Percentiles rank a stretch among this genome's conserved stretches.
phyloP scores from a whole-genome alignment of 2,113 vertebrate genomes.

The Patagioenas fasciata region DNA sequence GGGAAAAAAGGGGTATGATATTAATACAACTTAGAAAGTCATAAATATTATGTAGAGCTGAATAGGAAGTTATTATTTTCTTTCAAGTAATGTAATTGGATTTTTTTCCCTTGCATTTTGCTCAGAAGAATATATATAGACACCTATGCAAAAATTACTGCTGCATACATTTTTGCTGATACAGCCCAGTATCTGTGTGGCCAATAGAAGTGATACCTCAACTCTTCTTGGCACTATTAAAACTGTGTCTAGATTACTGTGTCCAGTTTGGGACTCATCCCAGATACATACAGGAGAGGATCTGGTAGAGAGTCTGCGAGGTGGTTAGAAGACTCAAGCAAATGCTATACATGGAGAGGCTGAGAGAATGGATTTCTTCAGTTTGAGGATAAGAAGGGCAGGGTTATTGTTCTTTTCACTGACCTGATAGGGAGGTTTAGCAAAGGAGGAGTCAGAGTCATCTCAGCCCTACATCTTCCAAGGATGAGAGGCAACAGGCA shows the following conservation, averaged over 20 bases:
- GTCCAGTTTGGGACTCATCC: not conserved
- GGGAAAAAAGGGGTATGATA: not conserved
- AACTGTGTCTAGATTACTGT: too few species aligned
- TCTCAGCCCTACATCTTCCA: not conserved
- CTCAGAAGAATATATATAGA: not conserved
- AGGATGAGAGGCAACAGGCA: not conserved
- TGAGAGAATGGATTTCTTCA: not conserved
- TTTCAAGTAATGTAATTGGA: not conserved
- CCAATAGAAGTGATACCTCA: not conserved
- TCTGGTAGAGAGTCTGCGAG: not conserved
- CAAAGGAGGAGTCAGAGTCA: not conserved
- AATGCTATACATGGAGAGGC: rapidly evolving
- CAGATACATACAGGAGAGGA: not conserved
- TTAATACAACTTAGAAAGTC: not conserved
- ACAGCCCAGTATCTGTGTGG: rapidly evolving
- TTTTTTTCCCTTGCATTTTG: not conserved
- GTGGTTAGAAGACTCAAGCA: not conserved
- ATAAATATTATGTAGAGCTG: not conserved
- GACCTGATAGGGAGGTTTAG: not conserved
- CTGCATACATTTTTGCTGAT: too few species aligned
- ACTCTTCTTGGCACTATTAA: not conserved
- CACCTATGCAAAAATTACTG: not conserved
- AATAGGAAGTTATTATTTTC: not conserved
- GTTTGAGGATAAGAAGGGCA: not conserved
- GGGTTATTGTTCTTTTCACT: not conserved